These are phyloP conservation scores for Anthrax anthrax DNA, from an alignment of 2,888 invertebrate genomes.

Conservation along the genomic window DNA sequence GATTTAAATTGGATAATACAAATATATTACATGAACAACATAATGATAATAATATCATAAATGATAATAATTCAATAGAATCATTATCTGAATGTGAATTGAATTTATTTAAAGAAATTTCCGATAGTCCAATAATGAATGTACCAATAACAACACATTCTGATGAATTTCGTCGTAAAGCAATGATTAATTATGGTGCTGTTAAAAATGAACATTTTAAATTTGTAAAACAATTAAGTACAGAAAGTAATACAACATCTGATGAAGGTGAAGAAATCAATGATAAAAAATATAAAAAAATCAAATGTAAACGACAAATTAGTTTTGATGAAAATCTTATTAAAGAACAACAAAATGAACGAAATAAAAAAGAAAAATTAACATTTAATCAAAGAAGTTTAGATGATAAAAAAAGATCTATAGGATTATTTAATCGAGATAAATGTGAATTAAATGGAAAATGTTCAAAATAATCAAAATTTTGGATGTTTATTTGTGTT, in stretches of 20 bases:
- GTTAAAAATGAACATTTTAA: not conserved
- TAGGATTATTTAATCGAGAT: not conserved
- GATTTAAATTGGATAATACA: not conserved
- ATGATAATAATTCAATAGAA: no score
- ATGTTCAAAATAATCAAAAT: not conserved
- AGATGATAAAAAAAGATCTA: conserved; percentile 1
- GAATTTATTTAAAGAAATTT: not conserved
- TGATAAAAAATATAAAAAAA: conserved; percentile 9
- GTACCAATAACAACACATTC: not conserved
- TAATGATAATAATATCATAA: not conserved
- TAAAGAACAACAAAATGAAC: conserved; percentile 8
- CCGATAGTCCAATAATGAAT: not conserved
- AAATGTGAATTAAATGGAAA: not conserved
- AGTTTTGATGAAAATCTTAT: conserved; percentile 25
- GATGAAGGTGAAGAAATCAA: not conserved
- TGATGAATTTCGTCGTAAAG: conserved; percentile 4
- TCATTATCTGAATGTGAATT: conserved; percentile 4
- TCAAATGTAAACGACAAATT: conserved; percentile 23
- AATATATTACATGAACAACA: not conserved
- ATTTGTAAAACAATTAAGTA: not conserved
- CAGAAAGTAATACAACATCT: conserved; percentile 3
- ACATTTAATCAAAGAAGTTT: conserved; percentile 2
- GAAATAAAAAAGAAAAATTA: conserved; percentile 6
- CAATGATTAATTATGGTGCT: conserved; percentile 3
- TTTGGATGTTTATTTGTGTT: no score